A percentile compares a stretch with the other conserved stretches of the same genome.
phyloP scores from a whole-genome alignment of 2,888 invertebrate species.

The Limnephilus rhombicus region DNA sequence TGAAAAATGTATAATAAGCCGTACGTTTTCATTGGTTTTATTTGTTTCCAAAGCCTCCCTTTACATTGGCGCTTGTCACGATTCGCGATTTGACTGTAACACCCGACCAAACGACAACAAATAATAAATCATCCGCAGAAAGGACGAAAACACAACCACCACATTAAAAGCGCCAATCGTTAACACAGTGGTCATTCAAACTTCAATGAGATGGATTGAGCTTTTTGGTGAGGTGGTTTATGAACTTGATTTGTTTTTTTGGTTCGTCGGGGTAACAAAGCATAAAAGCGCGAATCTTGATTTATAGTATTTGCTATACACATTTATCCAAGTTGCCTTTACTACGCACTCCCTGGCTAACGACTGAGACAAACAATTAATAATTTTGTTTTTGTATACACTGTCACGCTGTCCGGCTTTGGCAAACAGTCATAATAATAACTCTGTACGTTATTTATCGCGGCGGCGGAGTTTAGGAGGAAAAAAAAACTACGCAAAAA shows the following conservation, averaged over 20 bases:
- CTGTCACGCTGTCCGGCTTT: constrained; percentile 45
- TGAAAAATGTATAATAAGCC: constrained; percentile 20
- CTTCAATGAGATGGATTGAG: not conserved
- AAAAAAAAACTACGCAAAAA: not conserved
- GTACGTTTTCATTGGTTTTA: constrained; percentile 25
- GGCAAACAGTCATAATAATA: constrained; percentile 6
- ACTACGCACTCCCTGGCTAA: constrained; percentile 41
- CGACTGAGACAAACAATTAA: constrained; percentile 62
- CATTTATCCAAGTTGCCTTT: constrained; percentile 71
- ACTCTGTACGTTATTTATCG: constrained; percentile 3
- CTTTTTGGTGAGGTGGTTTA: not conserved
- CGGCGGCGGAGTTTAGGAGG: not conserved
- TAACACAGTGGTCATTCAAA: not conserved
- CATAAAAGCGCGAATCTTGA: constrained; percentile 69
- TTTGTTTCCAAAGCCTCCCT: constrained; percentile 50
- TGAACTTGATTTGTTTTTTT: constrained; percentile 9
- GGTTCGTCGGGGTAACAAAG: constrained; percentile 17
- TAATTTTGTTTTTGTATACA: constrained; percentile 62
- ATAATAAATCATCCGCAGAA: not conserved
- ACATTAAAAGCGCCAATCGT: not conserved
- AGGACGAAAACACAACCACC: not conserved
- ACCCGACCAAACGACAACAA: constrained; percentile 35
- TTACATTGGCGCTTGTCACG: constrained; percentile 54
- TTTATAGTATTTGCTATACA: constrained; percentile 79
- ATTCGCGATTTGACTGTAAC: constrained; percentile 60